Conservation (phyloP, 2,888 invertebrate genomes). For the Rotaria magnacalcarata region DNA sequence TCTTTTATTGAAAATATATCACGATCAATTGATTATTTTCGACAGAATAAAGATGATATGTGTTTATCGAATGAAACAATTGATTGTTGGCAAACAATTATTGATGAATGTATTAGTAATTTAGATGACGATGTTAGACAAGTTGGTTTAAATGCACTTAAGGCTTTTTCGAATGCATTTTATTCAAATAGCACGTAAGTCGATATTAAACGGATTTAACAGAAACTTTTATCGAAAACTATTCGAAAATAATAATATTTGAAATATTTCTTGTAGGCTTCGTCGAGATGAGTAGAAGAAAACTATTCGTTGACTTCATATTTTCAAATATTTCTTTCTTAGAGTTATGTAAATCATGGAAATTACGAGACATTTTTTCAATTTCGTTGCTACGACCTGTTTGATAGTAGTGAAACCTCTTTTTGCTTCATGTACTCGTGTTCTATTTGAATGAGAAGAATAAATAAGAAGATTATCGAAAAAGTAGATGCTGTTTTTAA, state of each 20-base stretch:
- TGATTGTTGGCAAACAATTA: conserved; percentile 34
- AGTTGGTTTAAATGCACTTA: conserved; percentile 11
- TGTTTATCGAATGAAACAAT: background rate
- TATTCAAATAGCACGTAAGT: background rate
- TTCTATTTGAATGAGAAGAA: too few species aligned
- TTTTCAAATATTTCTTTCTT: too few species aligned
- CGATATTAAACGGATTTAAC: background rate
- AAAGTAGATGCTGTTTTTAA: too few species aligned
- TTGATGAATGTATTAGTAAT: conserved; percentile 39
- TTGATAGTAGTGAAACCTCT: too few species aligned
- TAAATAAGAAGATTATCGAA: too few species aligned
- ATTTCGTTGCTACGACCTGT: too few species aligned
- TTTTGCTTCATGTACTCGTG: too few species aligned
- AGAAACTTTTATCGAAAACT: too few species aligned
- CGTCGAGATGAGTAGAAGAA: background rate
- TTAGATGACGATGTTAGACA: conserved; percentile 40
- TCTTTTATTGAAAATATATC: conserved; percentile 44
- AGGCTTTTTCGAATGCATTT: conserved; percentile 6
- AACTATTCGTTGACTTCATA: background rate
- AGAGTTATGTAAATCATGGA: too few species aligned
- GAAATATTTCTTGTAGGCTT: too few species aligned
- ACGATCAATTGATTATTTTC: background rate
- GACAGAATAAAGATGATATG: background rate
- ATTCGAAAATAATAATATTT: too few species aligned
- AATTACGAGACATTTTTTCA: too few species aligned